Evolutionary conservation across 37 sponge, comb jelly and placozoan species (phyloP), one percentile per base, ranked within the genome.

Genomic region (Cliona cf. orientalis): DNA sequence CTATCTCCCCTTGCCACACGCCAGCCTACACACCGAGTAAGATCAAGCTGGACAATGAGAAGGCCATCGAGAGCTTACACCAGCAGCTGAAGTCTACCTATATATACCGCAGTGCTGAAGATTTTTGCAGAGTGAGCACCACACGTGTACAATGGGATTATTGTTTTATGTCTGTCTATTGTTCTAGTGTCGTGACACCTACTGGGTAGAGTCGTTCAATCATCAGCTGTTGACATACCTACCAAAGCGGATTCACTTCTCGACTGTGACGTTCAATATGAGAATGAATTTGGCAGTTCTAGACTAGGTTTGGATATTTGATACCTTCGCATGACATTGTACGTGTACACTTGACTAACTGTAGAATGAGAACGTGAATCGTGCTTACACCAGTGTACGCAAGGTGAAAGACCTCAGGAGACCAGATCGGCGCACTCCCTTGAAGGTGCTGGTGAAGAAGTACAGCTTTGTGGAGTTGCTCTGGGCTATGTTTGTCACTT

Each of bases 121-220:
- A 43, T 9, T 79, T 49, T 41, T 66, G 68, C 69, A 11, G 69
- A 38, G 80, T 79, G 49, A 55, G 80, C 11, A 23, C 25, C 7
- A n/a, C 28, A 26, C 42, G 0, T 29, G 2, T 37, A 9, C 29
- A 5, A 37, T n/a, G n/a, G n/a, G n/a, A n/a, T n/a, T n/a, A n/a
- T n/a, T 17, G 25, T 3, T 17, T 41, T 11, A 31, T 75, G 25
- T 22, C 38, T 17, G 11, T 58, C 17, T 38, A 11, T 56, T 46
- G 22, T 2, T 33, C 6, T 2, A 79, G 79, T 66, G 79, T 45
- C 45, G 79, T 21, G 79, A 79, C 26, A 79, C 66, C 35, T 79
- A 44, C n/a, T 79, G 53, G 53, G 46, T 79, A 21, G 79, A 79
- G 37, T 66, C 68, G 1, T 79, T 79, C 49, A 79, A 79, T 36